Conservation (phyloP, 2,888 invertebrate species). For the Pocota personata region DNA sequence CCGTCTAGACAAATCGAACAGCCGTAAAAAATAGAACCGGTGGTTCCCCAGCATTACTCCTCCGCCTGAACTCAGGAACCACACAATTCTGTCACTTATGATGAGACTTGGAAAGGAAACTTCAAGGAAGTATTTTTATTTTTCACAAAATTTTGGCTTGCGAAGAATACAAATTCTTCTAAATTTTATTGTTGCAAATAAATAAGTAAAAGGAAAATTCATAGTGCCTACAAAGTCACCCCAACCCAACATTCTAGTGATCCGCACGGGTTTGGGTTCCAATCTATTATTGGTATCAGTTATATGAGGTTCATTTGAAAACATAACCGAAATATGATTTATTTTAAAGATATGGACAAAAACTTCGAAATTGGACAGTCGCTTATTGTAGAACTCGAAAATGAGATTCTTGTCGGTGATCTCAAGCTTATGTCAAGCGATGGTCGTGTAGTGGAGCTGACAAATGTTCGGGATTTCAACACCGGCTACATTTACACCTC, state of each 20-base stretch:
- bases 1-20: too few relatives aligned
- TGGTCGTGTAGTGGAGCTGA: conserved; percentile 74
- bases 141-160: too few relatives aligned
- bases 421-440: conserved; percentile 71
- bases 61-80: background rate
- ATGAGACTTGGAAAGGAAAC: background rate
- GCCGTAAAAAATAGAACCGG: too few relatives aligned
- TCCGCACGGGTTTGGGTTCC: too few relatives aligned
- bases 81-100: background rate
- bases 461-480: conserved; percentile 75
- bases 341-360: conserved; percentile 37
- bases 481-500: conserved; percentile 74
- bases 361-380: conserved; percentile 69
- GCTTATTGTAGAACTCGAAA: conserved; percentile 74
- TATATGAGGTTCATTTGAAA: background rate
- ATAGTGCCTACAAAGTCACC: background rate
- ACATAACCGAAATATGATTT: background rate
- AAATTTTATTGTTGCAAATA: background rate
- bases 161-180: background rate
- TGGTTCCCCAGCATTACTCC: background rate
- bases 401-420: conserved; percentile 75
- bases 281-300: too few relatives aligned
- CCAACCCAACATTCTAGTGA: background rate
- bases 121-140: background rate
- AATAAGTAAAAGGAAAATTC: background rate